phyloP scores from a whole-genome alignment of 2,797 vertebrate genomes.

The Sylvia borin region DNA sequence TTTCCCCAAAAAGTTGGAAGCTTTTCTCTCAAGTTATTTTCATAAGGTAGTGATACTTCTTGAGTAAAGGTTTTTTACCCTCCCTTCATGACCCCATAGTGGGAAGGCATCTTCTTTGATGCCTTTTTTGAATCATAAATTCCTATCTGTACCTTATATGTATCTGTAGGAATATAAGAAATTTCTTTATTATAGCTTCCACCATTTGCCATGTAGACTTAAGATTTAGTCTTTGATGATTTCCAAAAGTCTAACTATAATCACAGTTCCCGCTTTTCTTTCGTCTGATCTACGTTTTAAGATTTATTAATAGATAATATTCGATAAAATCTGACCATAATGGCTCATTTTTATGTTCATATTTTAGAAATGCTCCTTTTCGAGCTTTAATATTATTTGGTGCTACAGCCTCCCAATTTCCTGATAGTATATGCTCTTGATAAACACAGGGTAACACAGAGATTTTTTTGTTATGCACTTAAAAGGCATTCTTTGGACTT shows the following conservation, averaged over 20 bases:
- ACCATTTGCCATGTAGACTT: not conserved
- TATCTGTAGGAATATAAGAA: not conserved
- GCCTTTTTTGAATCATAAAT: not conserved
- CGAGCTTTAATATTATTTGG: not conserved
- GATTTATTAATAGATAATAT: not conserved
- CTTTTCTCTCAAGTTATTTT: not conserved
- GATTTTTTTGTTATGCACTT: not conserved
- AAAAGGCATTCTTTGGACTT: not conserved
- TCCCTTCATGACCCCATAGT: not conserved
- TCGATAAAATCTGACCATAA: not conserved
- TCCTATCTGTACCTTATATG: not conserved
- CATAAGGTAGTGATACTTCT: not conserved
- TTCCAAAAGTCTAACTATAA: not conserved
- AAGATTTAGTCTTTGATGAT: not conserved
- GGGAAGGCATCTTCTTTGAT: not conserved
- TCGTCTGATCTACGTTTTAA: not conserved
- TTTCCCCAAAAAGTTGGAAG: not conserved
- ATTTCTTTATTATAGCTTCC: not conserved
- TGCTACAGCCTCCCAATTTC: fast-evolving
- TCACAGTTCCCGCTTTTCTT: not conserved
- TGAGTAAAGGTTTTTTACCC: not conserved
- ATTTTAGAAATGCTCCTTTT: not conserved
- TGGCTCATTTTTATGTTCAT: not conserved
- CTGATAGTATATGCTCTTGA: not conserved
- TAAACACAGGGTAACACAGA: not conserved